Evolutionary conservation across 2,797 vertebrate species (phyloP).

Genomic region (Cephalopachus bancanus): DNA sequence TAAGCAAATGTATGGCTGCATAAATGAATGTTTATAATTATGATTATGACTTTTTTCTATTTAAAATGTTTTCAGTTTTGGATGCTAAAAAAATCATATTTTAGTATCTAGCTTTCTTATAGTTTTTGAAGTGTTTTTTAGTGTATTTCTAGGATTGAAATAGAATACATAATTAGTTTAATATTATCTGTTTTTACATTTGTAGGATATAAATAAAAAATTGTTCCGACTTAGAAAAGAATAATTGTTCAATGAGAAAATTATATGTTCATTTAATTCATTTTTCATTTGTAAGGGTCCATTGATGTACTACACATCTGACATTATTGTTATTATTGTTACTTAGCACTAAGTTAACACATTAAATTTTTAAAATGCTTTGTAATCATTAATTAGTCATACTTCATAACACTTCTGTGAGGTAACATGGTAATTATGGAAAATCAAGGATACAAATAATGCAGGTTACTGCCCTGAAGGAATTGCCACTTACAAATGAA

Average conservation of each 20-base stretch:
- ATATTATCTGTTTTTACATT: neutral
- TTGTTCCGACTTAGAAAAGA: neutral
- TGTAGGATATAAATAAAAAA: neutral
- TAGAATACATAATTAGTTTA: constrained; percentile 18
- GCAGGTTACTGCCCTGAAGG: constrained; percentile 25
- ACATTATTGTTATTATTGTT: constrained; percentile 12
- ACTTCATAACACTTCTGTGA: constrained; percentile 43
- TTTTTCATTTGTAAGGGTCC: constrained; percentile 23
- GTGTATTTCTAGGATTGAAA: neutral
- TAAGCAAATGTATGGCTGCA: neutral
- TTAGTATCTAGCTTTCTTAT: neutral
- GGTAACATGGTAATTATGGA: constrained; percentile 58
- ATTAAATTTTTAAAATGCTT: constrained; percentile 43
- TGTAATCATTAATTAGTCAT: constrained; percentile 69
- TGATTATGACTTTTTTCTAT: neutral
- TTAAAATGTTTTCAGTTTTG: neutral
- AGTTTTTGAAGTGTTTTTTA: neutral
- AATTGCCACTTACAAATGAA: constrained; percentile 39
- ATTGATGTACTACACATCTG: neutral
- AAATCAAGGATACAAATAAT: constrained; percentile 73
- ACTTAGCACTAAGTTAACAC: constrained; percentile 42
- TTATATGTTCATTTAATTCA: constrained; percentile 36
- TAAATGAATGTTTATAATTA: neutral
- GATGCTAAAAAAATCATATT: neutral
- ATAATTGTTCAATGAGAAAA: neutral